Conservation (phyloP, 2,113 vertebrate genomes). For the Physeter macrocephalus region DNA sequence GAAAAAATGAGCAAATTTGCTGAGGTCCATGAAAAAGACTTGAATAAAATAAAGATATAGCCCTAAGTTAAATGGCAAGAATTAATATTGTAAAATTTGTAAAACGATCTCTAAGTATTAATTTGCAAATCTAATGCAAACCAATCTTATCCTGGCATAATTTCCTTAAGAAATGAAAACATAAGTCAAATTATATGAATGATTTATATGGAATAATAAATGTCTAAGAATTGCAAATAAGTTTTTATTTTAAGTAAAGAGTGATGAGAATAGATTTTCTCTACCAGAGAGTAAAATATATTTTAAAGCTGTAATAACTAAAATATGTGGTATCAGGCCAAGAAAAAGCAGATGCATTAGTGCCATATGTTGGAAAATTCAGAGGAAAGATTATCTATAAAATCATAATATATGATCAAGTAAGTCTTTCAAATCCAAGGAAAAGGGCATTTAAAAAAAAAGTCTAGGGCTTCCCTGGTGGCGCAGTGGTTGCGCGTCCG, state of each 20-base stretch:
- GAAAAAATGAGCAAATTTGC: neutral
- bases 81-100: neutral
- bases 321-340: neutral
- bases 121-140: neutral
- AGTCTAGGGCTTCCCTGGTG: no score
- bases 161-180: slow-evolving; percentile 31
- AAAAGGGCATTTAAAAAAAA: neutral
- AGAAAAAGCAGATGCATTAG: neutral
- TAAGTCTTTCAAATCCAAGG: neutral
- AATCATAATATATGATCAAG: neutral
- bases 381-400: neutral
- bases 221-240: neutral
- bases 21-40: neutral
- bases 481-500: no score
- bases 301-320: neutral
- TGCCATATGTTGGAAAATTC: neutral
- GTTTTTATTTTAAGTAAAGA: slow-evolving; percentile 7
- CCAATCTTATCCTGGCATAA: neutral
- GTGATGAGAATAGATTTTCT: neutral
- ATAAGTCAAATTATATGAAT: neutral
- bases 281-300: neutral
- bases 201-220: neutral
- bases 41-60: neutral
- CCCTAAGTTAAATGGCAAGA: neutral
- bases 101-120: neutral